These are phyloP conservation scores for Danio kyathit DNA, from an alignment of 2,797 vertebrate species.

Conservation along the genomic window DNA sequence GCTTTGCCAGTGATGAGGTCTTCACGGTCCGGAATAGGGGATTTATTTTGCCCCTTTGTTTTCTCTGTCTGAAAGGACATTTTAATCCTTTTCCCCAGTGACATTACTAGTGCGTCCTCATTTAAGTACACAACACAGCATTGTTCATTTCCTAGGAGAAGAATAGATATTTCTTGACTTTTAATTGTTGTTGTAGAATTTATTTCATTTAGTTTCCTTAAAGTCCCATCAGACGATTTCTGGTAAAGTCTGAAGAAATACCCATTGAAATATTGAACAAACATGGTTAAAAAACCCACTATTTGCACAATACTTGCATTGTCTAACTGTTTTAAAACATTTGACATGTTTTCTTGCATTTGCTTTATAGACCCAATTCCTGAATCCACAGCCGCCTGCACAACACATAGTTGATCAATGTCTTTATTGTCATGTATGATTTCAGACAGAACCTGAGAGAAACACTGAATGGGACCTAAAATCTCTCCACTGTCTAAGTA, in stretches of 20 bases:
- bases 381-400: no score
- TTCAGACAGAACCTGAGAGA: conserved; percentile 7
- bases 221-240: background rate
- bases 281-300: background rate
- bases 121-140: background rate
- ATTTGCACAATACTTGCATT: background rate
- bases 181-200: background rate
- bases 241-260: background rate
- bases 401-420: no score
- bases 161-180: background rate
- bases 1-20: conserved; percentile 63
- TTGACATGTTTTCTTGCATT: no score
- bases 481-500: conserved; percentile 37
- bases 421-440: background rate
- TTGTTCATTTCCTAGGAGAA: background rate
- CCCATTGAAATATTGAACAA: background rate
- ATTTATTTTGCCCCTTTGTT: background rate
- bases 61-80: no score
- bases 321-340: no score
- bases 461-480: conserved; percentile 22
- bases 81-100: no score
- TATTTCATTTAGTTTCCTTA: background rate
- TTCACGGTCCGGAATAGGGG: conserved; percentile 62
- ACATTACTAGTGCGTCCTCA: background rate
- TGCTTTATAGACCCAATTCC: no score